Percentiles rank a stretch among this genome's conserved stretches.
phyloP scores from a whole-genome alignment of 2,797 vertebrate species.

The Rhynchonycteris naso region DNA sequence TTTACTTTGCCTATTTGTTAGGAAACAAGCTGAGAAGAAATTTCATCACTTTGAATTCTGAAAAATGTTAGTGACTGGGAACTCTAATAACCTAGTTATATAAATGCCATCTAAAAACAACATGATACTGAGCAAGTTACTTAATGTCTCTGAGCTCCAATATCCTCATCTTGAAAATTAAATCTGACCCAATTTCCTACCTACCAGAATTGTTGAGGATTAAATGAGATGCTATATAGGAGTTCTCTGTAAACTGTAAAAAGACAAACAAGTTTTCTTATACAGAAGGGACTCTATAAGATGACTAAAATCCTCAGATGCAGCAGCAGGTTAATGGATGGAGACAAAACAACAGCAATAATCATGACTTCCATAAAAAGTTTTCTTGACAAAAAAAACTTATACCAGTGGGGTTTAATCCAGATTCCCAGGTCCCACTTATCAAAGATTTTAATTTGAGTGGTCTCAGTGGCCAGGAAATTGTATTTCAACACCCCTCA shows the following conservation, averaged over 20 bases:
- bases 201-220: constrained; percentile 34
- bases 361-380: not conserved
- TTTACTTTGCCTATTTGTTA: not conserved
- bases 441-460: not conserved
- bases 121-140: not conserved
- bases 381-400: not conserved
- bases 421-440: not conserved
- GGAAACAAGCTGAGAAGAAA: constrained; percentile 39
- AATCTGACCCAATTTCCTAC: not conserved
- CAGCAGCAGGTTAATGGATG: not conserved
- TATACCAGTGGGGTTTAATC: not conserved
- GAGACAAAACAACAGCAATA: not conserved
- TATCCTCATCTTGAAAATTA: not conserved
- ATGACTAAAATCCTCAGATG: not conserved
- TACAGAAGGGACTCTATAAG: not conserved
- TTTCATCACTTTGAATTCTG: not conserved
- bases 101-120: not conserved
- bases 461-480: not conserved
- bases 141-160: not conserved
- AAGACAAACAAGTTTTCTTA: not conserved
- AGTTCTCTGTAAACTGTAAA: not conserved
- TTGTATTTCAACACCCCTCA: not conserved
- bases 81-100: not conserved
- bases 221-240: not conserved
- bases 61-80: not conserved